Percentiles rank a stretch among this genome's conserved stretches.
Conservation (phyloP, 2,888 invertebrate species). For the Philopedon plagiatum region DNA sequence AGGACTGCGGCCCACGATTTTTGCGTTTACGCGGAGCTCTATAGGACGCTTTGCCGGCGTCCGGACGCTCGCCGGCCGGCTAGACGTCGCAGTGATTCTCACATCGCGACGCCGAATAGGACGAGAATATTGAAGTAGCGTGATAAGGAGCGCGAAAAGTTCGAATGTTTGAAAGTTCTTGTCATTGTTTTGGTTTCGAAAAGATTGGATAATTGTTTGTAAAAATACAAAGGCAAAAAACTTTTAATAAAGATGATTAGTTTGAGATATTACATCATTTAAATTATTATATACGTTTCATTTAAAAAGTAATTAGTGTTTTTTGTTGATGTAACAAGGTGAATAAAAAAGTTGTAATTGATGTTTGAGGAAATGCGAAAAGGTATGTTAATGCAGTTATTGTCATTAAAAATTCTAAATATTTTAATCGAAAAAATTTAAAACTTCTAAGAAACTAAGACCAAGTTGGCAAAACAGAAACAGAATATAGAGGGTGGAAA, state of each 20-base stretch:
- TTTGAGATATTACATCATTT: too few species aligned
- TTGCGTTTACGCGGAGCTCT: slow-evolving; percentile 3
- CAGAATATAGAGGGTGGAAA: too few species aligned
- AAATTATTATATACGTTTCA: too few species aligned
- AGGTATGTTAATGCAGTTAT: too few species aligned
- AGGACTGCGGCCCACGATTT: slow-evolving; percentile 8
- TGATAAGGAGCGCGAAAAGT: slow-evolving; percentile 1
- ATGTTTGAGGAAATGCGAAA: too few species aligned
- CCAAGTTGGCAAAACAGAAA: too few species aligned
- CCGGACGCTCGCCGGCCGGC: slow-evolving; percentile 2
- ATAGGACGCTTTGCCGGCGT: neutral
- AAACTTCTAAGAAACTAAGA: too few species aligned
- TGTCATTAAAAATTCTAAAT: too few species aligned
- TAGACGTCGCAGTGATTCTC: slow-evolving; percentile 19
- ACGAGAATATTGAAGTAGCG: neutral
- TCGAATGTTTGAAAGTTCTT: neutral
- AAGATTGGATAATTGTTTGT: neutral
- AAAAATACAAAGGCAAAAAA: neutral
- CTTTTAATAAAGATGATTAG: neutral
- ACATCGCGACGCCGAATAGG: slow-evolving; percentile 3
- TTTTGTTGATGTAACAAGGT: neutral
- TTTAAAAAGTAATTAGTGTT: too few species aligned
- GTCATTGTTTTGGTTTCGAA: neutral
- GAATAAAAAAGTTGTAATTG: neutral
- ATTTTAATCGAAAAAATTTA: too few species aligned